Percentiles rank a stretch among this genome's conserved stretches.
These are phyloP conservation scores for Stichopus horrens DNA, from an alignment of 53 echinoderm and acorn worm species.

Conservation along the genomic window DNA sequence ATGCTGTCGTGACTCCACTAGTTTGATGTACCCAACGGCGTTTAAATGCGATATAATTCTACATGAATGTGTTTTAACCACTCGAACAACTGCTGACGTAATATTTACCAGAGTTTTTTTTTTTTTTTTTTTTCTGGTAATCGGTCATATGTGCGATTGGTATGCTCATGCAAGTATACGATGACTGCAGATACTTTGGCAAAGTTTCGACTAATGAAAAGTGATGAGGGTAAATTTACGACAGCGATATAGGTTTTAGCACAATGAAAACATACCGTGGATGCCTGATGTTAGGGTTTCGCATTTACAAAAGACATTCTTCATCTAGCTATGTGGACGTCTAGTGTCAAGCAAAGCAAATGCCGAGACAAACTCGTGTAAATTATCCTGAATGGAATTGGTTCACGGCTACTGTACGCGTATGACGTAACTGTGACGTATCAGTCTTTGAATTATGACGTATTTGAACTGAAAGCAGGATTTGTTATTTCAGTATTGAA, in stretches of 20 bases:
- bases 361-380: not conserved
- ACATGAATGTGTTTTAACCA: no score
- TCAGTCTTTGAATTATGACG: not conserved
- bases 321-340: not conserved
- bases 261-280: constrained; percentile 18
- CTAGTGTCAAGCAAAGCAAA: not conserved
- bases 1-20: no score
- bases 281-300: not conserved
- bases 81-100: no score
- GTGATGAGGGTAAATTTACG: not conserved
- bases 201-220: not conserved
- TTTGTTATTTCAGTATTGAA: no score
- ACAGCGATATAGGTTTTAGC: not conserved
- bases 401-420: not conserved
- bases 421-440: constrained; percentile 1
- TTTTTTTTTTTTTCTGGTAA: no score
- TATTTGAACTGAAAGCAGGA: not conserved
- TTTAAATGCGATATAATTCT: no score
- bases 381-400: not conserved
- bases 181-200: not conserved
- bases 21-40: no score
- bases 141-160: no score
- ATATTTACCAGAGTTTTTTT: no score
- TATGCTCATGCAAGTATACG: no score
- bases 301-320: not conserved